Conservation (phyloP, 2,888 invertebrate species). For the Xestobium rufovillosum region DNA sequence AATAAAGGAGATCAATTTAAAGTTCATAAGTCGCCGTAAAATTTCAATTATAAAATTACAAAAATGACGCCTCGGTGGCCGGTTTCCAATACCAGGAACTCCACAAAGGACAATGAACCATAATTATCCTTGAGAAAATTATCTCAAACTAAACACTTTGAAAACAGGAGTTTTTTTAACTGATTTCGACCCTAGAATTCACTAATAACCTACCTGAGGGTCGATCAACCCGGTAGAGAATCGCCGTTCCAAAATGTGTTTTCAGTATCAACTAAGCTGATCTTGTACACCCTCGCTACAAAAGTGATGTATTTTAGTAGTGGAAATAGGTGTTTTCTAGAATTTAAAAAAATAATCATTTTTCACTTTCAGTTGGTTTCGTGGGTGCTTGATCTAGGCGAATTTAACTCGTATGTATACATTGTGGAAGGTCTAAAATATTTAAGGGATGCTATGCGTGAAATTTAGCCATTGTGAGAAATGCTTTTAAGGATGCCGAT, state of each 20-base stretch:
- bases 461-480: slow-evolving; percentile 32
- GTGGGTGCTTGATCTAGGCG: slow-evolving; percentile 23
- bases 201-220: slow-evolving; percentile 26
- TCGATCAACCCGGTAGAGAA: slow-evolving; percentile 28
- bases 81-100: slow-evolving; percentile 20
- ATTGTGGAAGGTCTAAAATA: not conserved
- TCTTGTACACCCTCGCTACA: not conserved
- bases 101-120: slow-evolving; percentile 24
- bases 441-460: slow-evolving; percentile 22
- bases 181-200: slow-evolving; percentile 22
- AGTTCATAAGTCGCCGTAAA: slow-evolving; percentile 22
- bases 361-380: slow-evolving; percentile 31
- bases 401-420: slow-evolving; percentile 9
- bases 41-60: no score
- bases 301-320: slow-evolving; percentile 13
- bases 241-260: slow-evolving; percentile 17
- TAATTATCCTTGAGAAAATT: slow-evolving; percentile 19
- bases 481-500: slow-evolving; percentile 32
- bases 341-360: slow-evolving; percentile 31
- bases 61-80: no score
- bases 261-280: slow-evolving; percentile 11
- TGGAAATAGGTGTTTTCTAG: slow-evolving; percentile 19
- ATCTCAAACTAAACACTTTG: slow-evolving; percentile 1
- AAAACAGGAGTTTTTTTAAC: slow-evolving; percentile 27
- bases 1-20: no score